phyloP scores from a whole-genome alignment of 2,797 vertebrate species.

The Prunella strophiata region DNA sequence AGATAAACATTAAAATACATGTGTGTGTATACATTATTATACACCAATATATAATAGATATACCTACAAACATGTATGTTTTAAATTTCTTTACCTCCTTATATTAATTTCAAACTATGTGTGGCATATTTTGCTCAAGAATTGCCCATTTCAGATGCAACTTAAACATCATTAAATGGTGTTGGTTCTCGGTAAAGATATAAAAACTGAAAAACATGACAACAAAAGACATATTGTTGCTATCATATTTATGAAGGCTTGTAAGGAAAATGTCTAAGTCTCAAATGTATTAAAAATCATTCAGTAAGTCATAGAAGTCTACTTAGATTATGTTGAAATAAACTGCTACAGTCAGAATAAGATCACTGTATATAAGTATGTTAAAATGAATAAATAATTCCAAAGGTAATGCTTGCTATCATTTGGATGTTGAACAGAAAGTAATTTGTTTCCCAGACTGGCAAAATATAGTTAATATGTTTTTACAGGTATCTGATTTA shows the following conservation, averaged over 20 bases:
- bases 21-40: conserved; percentile 50
- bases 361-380: not conserved
- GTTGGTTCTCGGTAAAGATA: not conserved
- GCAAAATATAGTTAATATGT: not conserved
- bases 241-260: not conserved
- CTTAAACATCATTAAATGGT: not conserved
- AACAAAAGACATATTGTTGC: not conserved
- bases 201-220: not conserved
- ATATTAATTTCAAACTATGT: not conserved
- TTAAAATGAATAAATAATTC: conserved; percentile 37
- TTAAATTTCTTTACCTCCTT: not conserved
- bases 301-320: not conserved
- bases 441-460: not conserved
- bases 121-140: not conserved
- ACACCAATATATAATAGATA: conserved; percentile 26
- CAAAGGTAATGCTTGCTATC: conserved; percentile 28
- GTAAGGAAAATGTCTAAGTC: not conserved
- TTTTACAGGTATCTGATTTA: not conserved
- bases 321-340: not conserved
- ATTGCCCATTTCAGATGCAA: not conserved
- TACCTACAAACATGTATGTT: not conserved
- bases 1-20: not conserved
- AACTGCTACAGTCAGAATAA: not conserved
- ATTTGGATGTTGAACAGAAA: not conserved
- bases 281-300: not conserved